phyloP scores from a whole-genome alignment of 1,140 invertebrate genomes.

The Teleopsis dalmanni region DNA sequence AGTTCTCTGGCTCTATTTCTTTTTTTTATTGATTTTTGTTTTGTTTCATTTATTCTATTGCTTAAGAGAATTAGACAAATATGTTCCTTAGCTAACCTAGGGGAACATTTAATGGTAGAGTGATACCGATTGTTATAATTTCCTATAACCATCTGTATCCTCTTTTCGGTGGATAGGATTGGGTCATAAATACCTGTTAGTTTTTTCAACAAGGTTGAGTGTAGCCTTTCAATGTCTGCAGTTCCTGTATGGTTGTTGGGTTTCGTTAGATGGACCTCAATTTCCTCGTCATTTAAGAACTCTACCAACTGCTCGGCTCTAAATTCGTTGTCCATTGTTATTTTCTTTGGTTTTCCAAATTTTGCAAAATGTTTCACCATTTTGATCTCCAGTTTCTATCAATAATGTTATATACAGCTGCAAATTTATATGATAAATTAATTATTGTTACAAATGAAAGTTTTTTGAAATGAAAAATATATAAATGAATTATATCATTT shows the following conservation, averaged over 20 bases:
- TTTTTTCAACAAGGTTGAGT: constrained; percentile 5
- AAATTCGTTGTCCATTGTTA: neutral
- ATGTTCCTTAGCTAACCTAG: neutral
- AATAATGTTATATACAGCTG: neutral
- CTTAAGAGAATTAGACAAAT: neutral
- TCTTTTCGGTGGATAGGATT: constrained; percentile 1
- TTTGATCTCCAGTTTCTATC: neutral
- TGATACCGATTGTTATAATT: constrained; percentile 4
- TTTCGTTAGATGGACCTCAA: neutral
- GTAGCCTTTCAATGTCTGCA: neutral
- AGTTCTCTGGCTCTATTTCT: neutral
- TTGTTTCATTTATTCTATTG: neutral
- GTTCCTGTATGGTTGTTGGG: neutral
- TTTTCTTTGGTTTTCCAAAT: constrained; percentile 1
- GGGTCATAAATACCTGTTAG: neutral
- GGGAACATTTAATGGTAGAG: neutral
- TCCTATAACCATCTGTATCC: constrained; percentile 1
- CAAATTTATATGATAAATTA: neutral
- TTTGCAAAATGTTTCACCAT: neutral
- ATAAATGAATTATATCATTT: neutral
- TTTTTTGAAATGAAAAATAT: neutral
- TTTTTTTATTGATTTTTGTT: neutral
- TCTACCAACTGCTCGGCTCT: neutral
- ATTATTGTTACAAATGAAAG: neutral
- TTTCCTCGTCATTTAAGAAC: neutral